phyloP scores from a whole-genome alignment of 2,888 invertebrate species.

The Patella pellucida region DNA sequence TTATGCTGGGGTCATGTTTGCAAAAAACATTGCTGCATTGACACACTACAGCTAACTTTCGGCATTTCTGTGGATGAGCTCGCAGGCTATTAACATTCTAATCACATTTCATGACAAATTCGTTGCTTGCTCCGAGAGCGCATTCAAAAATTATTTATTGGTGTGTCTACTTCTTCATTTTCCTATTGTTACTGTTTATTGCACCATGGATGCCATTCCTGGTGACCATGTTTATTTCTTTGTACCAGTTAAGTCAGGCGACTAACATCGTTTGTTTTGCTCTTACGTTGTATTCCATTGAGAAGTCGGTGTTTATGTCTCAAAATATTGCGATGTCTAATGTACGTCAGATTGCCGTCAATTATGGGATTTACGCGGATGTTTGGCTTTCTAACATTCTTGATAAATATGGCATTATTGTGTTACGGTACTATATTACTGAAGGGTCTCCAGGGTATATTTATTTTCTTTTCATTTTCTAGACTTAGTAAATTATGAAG shows the following conservation, averaged over 20 bases:
- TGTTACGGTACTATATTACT: conserved; percentile 31
- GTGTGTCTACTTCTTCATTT: neutral
- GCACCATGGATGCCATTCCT: neutral
- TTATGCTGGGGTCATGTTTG: neutral
- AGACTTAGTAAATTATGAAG: no score
- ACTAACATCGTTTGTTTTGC: conserved; percentile 30
- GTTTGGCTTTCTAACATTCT: conserved; percentile 28
- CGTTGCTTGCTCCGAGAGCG: neutral
- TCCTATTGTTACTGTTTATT: neutral
- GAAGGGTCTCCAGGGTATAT: conserved; percentile 31
- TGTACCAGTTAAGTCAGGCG: conserved; percentile 25
- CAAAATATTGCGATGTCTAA: conserved; percentile 7
- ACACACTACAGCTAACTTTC: neutral
- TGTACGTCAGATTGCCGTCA: conserved; percentile 26
- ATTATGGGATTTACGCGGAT: conserved; percentile 32
- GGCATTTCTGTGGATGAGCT: neutral
- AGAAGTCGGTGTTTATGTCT: neutral
- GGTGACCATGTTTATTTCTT: conserved; percentile 17
- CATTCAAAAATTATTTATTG: neutral
- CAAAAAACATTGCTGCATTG: neutral
- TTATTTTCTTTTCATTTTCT: conserved; percentile 29
- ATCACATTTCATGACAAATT: neutral
- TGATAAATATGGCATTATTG: conserved; percentile 13
- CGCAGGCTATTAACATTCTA: neutral
- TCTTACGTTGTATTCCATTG: conserved; percentile 24